Conservation (phyloP, 2,797 vertebrate genomes). For the Adelosebastes latens region DNA sequence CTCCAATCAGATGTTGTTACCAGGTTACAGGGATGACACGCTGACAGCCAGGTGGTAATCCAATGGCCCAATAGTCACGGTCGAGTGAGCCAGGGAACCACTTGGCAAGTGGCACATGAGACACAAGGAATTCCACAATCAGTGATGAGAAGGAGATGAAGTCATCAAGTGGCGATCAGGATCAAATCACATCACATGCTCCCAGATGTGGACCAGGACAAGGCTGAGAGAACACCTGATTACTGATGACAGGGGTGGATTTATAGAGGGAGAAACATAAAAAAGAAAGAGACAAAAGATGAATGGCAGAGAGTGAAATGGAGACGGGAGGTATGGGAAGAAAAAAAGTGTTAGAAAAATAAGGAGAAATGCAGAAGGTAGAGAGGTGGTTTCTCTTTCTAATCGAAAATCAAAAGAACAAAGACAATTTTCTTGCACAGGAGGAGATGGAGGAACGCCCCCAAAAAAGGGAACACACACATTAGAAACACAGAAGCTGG, state of each 20-base stretch:
- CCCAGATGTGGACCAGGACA: conserved; percentile 53
- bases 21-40: conserved; percentile 12
- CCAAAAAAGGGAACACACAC: background rate
- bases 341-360: background rate
- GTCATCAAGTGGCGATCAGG: conserved; percentile 54
- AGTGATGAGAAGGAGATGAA: conserved; percentile 64
- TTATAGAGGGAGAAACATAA: background rate
- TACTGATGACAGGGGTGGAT: conserved; percentile 22
- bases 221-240: conserved; percentile 31
- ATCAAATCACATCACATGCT: conserved; percentile 35
- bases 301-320: background rate
- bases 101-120: conserved; percentile 19
- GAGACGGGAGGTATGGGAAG: background rate
- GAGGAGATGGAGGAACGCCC: background rate
- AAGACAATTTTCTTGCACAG: conserved; percentile 18
- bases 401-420: conserved; percentile 27
- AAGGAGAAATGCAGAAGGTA: background rate
- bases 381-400: conserved; percentile 8
- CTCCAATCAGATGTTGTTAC: conserved; percentile 19
- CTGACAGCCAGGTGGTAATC: conserved; percentile 18
- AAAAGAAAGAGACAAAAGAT: background rate
- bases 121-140: conserved; percentile 29
- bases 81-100: conserved; percentile 3
- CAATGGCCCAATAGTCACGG: conserved; percentile 4
- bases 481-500: conserved; percentile 13